Base-by-base conservation (phyloP, 2,113 vertebrate species). In the Mormoops blainvillei region DNA sequence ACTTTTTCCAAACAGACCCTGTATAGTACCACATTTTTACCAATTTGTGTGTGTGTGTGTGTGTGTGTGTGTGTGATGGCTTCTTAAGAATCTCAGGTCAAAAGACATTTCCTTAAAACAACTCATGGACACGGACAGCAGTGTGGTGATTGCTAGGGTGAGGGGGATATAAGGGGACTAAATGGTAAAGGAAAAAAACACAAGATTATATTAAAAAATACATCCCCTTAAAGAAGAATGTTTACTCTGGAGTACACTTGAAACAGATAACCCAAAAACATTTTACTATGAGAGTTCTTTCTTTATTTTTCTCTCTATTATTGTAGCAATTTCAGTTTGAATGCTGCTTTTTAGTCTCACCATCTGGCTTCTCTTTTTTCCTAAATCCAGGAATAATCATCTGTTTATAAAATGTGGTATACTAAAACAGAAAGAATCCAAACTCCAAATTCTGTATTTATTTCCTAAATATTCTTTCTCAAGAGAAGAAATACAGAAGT, bases 231-330 rank as follows among this genome's bases (percentile, higher is more conserved):
- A 97, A 93, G 65, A 89, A 48, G n/a, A 36, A 61, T 56, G 41
- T 96, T 82, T 36, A 54, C 14, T 87, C 33, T 77, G 43, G 41
- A 77, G 50, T 94, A 95, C 71, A 16, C 4, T 81, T 85, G 36
- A 94, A 94, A 94, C 45, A 95, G 70, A 93, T 33, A 58, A 71
- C 81, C 20, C 89, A 96, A 94, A 50, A 97, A 45, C 31, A 96
- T 90, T 94, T 82, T 91, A 85, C 80, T 70, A 94, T 95, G 50
- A 94, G 71, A 91, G 36, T 0, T 83, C 22, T 88, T 80, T 48
- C 22, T 89, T 58, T 71, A 7, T 13, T 94, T 97, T 12, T 88
- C 70, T 73, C 24, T 54, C 36, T 96, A 89, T 95, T 89, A 95
- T 8, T 36, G 20, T 90, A 63, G 43, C 24, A 61, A 96, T 94